These are phyloP conservation scores for Pseudonaja textilis DNA, from an alignment of 2,113 vertebrate genomes.

Conservation along the genomic window DNA sequence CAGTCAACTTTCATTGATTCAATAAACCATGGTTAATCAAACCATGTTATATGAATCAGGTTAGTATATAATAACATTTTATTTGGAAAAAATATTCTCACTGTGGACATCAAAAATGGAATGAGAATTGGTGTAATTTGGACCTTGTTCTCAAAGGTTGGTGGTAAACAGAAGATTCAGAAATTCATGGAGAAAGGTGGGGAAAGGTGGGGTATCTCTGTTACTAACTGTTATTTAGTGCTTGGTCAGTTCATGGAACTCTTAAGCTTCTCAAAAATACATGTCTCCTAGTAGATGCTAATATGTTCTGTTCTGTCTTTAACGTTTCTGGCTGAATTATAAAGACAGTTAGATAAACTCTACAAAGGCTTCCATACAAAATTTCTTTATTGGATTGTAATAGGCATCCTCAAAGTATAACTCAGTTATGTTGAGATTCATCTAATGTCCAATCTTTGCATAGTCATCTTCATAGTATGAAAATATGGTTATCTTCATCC, in stretches of 20 bases:
- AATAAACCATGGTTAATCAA: not conserved
- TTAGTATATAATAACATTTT: not conserved
- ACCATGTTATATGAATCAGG: not conserved
- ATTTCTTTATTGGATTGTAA: no score
- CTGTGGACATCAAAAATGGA: not conserved
- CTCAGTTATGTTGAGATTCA: no score
- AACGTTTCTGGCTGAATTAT: no score
- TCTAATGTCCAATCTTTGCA: no score
- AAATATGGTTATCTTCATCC: no score
- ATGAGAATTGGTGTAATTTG: not conserved
- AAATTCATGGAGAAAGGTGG: not conserved
- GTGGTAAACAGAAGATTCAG: not conserved
- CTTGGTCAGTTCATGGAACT: not conserved
- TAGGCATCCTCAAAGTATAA: no score
- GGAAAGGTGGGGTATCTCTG: not conserved
- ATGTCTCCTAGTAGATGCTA: not conserved
- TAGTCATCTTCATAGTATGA: no score
- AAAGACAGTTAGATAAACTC: no score
- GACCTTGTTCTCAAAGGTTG: not conserved
- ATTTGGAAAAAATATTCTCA: not conserved
- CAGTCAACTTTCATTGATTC: not conserved
- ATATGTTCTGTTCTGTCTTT: no score
- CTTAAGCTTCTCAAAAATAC: not conserved
- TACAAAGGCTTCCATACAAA: no score
- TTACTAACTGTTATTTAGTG: not conserved